Conservation (phyloP, 2,113 vertebrate genomes). For the Peromyscus leucopus region DNA sequence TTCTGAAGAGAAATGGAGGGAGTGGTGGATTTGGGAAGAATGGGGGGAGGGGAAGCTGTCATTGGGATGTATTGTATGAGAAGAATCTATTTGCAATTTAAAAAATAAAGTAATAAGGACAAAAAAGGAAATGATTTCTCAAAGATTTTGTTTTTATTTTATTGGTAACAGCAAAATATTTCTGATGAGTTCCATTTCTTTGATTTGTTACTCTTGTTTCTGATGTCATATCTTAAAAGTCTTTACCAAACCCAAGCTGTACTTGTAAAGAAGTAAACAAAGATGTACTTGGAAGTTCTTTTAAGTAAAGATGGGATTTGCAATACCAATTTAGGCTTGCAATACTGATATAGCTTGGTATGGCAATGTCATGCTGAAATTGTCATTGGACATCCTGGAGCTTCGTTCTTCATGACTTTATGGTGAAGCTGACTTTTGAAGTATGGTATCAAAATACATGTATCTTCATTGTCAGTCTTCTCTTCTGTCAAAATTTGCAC, state of each 20-base stretch:
- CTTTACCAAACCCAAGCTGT: background rate
- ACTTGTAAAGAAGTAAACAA: background rate
- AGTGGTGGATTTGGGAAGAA: background rate
- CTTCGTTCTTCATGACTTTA: background rate
- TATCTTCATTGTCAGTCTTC: background rate
- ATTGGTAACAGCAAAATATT: background rate
- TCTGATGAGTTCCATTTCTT: background rate
- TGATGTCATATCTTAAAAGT: background rate
- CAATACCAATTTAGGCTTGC: background rate
- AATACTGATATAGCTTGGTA: background rate
- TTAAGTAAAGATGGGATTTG: background rate
- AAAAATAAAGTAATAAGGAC: background rate
- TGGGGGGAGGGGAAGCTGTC: background rate
- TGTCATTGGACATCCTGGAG: background rate
- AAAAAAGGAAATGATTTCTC: background rate
- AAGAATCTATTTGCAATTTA: background rate
- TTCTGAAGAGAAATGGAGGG: background rate
- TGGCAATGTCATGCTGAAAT: background rate
- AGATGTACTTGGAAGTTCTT: background rate
- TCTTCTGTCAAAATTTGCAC: background rate
- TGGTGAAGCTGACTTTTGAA: background rate
- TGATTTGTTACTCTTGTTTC: constrained; percentile 29
- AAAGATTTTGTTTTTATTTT: background rate
- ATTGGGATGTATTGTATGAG: background rate
- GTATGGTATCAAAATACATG: background rate